A percentile compares a stretch with the other conserved stretches of the same genome.
These are phyloP conservation scores for Rambutsinella grinnellia DNA, from an alignment of 2,888 invertebrate species.

Conservation along the genomic window DNA sequence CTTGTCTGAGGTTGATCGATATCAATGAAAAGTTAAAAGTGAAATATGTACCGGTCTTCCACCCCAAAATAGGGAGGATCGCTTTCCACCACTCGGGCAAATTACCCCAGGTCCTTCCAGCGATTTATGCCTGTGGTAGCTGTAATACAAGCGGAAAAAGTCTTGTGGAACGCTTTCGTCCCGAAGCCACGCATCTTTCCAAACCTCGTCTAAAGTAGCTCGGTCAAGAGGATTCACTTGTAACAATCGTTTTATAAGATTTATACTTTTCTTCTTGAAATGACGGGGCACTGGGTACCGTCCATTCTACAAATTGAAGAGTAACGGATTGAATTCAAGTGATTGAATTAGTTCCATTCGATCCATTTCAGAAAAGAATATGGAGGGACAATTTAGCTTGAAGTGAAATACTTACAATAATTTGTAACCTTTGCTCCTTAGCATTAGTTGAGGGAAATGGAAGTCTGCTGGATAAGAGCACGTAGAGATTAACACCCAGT, in stretches of 20 bases:
- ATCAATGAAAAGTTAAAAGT: not conserved
- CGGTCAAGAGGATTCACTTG: constrained; percentile 78
- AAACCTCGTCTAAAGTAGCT: constrained; percentile 76
- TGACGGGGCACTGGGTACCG: not conserved
- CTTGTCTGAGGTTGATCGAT: not conserved
- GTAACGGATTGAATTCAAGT: not conserved
- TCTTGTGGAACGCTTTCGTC: constrained; percentile 62
- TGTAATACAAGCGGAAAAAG: constrained; percentile 28
- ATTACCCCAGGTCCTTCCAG: not conserved
- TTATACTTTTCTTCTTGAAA: constrained; percentile 71
- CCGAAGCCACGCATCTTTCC: constrained; percentile 77
- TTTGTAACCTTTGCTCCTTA: constrained; percentile 68
- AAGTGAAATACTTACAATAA: constrained; percentile 13
- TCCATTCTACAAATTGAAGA: constrained; percentile 9
- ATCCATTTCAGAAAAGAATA: not conserved
- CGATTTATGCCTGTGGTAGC: not conserved
- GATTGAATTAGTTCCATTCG: not conserved
- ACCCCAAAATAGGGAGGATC: not conserved
- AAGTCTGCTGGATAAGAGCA: constrained; percentile 80
- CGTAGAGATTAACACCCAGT: constrained; percentile 85
- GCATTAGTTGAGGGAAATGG: constrained; percentile 85
- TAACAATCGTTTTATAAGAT: constrained; percentile 75
- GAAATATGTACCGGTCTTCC: not conserved
- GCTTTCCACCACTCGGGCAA: not conserved
- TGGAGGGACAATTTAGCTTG: not conserved